Evolutionary conservation across 2,888 invertebrate genomes (phyloP), one percentile per base, ranked within the genome.

Genomic region (Yponomeuta sedellus): DNA sequence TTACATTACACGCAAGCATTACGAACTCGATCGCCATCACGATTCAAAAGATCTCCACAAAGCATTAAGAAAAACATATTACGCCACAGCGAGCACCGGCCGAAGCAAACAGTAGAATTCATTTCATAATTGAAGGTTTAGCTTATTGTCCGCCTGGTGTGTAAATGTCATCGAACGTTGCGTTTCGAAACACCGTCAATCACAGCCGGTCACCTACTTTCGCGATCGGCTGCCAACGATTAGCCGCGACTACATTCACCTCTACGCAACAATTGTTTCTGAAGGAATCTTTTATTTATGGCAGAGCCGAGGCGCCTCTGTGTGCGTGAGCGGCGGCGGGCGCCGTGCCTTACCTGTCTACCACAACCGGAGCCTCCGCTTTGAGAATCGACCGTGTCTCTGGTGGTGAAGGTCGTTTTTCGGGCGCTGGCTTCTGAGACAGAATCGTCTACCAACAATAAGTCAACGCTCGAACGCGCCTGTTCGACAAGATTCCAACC

Each of bases 401-500:
- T 16, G 68, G 65, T 2, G 0, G 0, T 11, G 79, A 83, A 73
- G 75, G 78, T 79, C 67, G 67, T 65, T 68, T 77, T 82, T 80
- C 10, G 69, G 19, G 69, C 72, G 75, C 10, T 62, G 57, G 64
- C 11, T 64, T 66, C 69, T 74, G 70, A 74, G 74, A 82, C 85
- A 86, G 86, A 88, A 91, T 88, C 87, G 88, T 86, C 86, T 89
- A 89, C 89, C 88, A 85, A 85, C 86, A 88, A 89, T 91, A 91
- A 91, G 91, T 90, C 90, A 90, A 90, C 89, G 90, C 89, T 90
- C 88, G 89, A 89, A 87, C 85, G 88, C 88, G 90, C 90, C 88
- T 86, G 91, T 90, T 90, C 89, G 90, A 91, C 91, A 90, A 90
- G 91, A 91, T 91, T 91, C 91, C 91, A 91, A 88, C 89, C 89